These are phyloP conservation scores for Pandemis cinnamomeana DNA, from an alignment of 2,888 invertebrate genomes.

Conservation along the genomic window DNA sequence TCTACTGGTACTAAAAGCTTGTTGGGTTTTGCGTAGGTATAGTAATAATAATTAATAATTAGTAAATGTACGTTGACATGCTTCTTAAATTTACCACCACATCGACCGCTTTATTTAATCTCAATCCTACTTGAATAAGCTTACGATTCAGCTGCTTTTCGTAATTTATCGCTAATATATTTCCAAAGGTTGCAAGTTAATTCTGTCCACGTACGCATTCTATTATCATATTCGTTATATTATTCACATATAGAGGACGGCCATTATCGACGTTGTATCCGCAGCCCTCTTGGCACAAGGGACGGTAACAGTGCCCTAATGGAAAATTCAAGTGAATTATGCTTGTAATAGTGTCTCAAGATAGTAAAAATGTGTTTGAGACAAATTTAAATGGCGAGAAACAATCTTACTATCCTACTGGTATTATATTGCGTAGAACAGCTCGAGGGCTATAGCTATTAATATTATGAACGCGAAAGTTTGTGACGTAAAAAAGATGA, in stretches of 20 bases:
- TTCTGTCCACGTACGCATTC: conserved; percentile 24
- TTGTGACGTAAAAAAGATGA: too few species aligned
- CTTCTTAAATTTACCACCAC: not conserved
- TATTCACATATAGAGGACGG: conserved; percentile 20
- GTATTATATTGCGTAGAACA: too few species aligned
- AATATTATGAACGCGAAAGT: too few species aligned
- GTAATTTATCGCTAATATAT: conserved; percentile 13
- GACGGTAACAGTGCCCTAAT: not conserved
- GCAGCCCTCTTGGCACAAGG: conserved; percentile 9
- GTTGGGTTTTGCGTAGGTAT: too few species aligned
- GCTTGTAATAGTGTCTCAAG: not conserved
- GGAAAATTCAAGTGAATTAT: not conserved
- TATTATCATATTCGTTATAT: conserved; percentile 19
- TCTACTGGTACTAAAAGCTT: too few species aligned
- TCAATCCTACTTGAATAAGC: not conserved
- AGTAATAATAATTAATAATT: too few species aligned
- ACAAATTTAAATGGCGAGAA: not conserved
- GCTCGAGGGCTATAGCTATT: too few species aligned
- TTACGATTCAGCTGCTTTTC: conserved; percentile 6
- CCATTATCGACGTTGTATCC: conserved; percentile 15
- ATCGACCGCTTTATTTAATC: not conserved
- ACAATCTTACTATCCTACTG: too few species aligned
- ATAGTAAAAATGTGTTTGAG: not conserved
- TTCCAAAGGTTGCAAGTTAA: conserved; percentile 14
- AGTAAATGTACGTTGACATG: too few species aligned